Percentiles rank a stretch among this genome's conserved stretches.
Evolutionary conservation across 2,113 vertebrate species (phyloP).

Genomic region (Chelonoidis abingdonii): DNA sequence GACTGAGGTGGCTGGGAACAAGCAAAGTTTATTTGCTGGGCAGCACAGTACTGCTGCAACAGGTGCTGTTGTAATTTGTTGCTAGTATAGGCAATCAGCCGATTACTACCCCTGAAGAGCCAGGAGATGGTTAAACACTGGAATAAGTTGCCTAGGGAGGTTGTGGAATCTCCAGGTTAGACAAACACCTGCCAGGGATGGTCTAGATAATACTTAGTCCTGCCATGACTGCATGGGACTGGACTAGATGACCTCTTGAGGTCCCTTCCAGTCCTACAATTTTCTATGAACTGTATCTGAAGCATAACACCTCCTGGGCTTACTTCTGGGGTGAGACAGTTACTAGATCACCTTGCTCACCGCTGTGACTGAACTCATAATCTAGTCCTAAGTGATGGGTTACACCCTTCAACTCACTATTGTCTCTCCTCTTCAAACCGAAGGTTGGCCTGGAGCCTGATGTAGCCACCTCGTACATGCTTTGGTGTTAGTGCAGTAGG

Average conservation of each 20-base stretch:
- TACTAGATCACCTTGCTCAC: neutral
- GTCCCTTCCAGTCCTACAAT: no score
- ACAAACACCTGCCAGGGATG: no score
- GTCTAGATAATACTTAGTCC: no score
- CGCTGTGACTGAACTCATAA: neutral
- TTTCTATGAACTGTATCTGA: neutral
- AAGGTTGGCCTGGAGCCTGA: slow-evolving; percentile 31
- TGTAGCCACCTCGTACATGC: neutral
- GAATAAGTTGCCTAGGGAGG: no score
- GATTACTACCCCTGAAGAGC: neutral
- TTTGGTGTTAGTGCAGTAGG: slow-evolving; percentile 37
- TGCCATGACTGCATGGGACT: no score
- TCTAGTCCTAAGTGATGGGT: slow-evolving; percentile 6
- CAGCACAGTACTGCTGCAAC: neutral
- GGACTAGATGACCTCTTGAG: no score
- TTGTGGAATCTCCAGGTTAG: no score
- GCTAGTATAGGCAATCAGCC: neutral
- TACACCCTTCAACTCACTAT: neutral
- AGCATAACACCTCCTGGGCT: neutral
- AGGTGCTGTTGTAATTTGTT: neutral
- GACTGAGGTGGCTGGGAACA: fast-evolving
- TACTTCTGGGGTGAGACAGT: neutral
- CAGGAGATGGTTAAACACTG: neutral
- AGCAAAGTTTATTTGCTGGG: neutral
- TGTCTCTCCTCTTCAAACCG: neutral